phyloP scores from a whole-genome alignment of 2,888 invertebrate species.

The Ornithoptera alexandrae region DNA sequence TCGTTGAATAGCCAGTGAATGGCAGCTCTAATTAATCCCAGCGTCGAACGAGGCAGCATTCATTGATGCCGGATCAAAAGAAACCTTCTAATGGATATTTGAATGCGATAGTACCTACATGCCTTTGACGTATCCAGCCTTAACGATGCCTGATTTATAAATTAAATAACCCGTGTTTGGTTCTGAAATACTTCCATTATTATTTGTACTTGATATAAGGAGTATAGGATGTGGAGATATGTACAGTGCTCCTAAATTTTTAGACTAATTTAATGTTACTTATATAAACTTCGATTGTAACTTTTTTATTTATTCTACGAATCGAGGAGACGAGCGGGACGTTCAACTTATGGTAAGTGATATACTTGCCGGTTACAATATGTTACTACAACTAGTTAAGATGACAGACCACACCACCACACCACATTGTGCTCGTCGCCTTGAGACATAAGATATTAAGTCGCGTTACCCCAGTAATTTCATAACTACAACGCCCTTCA shows the following conservation, averaged over 20 bases:
- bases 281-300: no score
- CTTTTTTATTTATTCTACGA: no score
- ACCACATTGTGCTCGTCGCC: no score
- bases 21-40: slow-evolving; percentile 67
- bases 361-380: no score
- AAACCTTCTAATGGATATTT: slow-evolving; percentile 74
- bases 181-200: slow-evolving; percentile 4
- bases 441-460: no score
- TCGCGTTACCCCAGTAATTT: no score
- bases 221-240: neutral
- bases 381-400: no score
- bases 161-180: slow-evolving; percentile 8
- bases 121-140: slow-evolving; percentile 34
- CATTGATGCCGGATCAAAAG: slow-evolving; percentile 68
- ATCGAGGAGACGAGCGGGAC: no score
- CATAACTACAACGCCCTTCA: no score
- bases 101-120: slow-evolving; percentile 50
- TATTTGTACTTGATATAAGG: neutral
- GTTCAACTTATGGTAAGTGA: no score
- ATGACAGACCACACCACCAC: no score
- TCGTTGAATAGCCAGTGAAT: slow-evolving; percentile 61
- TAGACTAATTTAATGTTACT: no score
- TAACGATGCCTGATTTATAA: slow-evolving; percentile 5
- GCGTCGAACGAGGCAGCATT: slow-evolving; percentile 55
- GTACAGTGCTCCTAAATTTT: neutral